Evolutionary conservation across 1,140 invertebrate genomes (phyloP), one percentile per base, ranked within the genome.

Genomic region (Chionoecetes opilio): DNA sequence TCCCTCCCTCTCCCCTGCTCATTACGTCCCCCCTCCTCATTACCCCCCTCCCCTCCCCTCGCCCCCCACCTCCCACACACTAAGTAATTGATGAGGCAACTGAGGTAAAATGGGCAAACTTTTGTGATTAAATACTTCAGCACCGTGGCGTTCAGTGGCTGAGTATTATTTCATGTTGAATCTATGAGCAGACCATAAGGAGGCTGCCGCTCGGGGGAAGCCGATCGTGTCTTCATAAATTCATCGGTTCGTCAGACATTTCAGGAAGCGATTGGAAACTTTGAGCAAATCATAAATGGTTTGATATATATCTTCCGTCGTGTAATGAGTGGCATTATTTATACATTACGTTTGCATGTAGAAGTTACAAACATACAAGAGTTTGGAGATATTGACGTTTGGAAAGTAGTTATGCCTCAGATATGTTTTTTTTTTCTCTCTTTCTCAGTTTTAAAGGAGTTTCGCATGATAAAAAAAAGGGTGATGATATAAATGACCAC

Each of bases 101-200:
- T 26, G 63, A 75, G 63, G 63, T n/a, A 75, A 75, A 75, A 75
- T 75, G 63, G 63, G 63, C 63, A 75, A 75, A 75, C 63, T 75
- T 75, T 75, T 75, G 63, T 75, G 63, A 75, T 75, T 75, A n/a
- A 75, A 75, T 75, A 75, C 63, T 75, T 75, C 63, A 75, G 63
- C 63, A 75, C n/a, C 11, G 63, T 26, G 63, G 63, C 63, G 63
- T 26, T 75, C 63, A 75, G 63, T 75, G 63, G 63, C 63, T 75
- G 63, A 75, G 63, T 75, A 75, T 75, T 75, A 75, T 75, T 75
- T 75, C 63, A 75, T 75, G 63, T 75, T 75, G 63, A 75, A 75
- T 75, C 63, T 75, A 75, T 75, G 63, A 75, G 63, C 63, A 75
- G 63, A n/a, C n/a, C 63, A 75, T 75, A 75, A 75, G 63, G 63